Evolutionary conservation across 2,797 vertebrate genomes (phyloP).

Genomic region (Simalia tracyae): DNA sequence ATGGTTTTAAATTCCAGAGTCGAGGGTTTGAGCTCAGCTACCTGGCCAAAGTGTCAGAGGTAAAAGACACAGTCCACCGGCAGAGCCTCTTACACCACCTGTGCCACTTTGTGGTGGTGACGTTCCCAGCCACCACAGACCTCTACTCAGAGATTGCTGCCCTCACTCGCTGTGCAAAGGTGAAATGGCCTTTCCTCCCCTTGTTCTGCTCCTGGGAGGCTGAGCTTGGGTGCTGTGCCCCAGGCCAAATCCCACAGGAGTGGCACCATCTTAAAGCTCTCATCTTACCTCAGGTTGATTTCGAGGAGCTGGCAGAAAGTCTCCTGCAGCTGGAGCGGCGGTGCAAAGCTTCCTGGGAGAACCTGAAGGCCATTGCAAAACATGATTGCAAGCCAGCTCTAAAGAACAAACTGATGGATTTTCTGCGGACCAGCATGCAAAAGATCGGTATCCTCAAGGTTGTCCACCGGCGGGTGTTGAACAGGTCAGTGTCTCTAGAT

Average conservation of each 20-base stretch:
- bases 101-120: conserved; percentile 87
- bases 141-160: conserved; percentile 92
- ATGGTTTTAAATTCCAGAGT: conserved; percentile 74
- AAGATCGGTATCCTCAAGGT: conserved; percentile 87
- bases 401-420: conserved; percentile 89
- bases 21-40: conserved; percentile 93
- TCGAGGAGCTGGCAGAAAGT: conserved; percentile 88
- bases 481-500: conserved; percentile 77
- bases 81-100: conserved; percentile 92
- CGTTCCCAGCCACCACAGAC: conserved; percentile 86
- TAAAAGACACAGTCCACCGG: conserved; percentile 94
- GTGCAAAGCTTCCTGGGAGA: conserved; percentile 89
- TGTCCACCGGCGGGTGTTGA: conserved; percentile 89
- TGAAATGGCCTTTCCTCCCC: conserved; percentile 58
- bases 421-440: conserved; percentile 88
- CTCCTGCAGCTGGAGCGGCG: conserved; percentile 87
- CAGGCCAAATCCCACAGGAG: too few species aligned
- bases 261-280: not conserved
- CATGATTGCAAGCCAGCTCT: conserved; percentile 83
- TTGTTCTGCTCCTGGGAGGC: not conserved
- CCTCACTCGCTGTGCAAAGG: conserved; percentile 89
- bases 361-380: conserved; percentile 87
- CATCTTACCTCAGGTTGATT: conserved; percentile 82
- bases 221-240: too few species aligned
- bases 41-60: conserved; percentile 94